Conservation (phyloP, 92 coral and sea anemone species). For the Blastomussa wellsi region DNA sequence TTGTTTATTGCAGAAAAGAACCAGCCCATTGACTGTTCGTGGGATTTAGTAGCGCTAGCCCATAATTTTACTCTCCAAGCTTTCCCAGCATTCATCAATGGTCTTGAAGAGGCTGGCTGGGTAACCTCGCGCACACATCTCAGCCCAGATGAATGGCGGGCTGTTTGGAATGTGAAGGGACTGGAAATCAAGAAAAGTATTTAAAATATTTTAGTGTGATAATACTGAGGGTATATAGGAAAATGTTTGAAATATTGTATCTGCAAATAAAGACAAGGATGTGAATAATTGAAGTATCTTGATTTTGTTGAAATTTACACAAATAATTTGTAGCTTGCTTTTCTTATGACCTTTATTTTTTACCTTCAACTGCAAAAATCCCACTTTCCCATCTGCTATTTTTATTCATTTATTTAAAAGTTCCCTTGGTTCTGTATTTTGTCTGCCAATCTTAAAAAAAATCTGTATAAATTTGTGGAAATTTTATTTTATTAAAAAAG, state of each 20-base stretch:
- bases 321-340: neutral
- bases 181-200: slow-evolving; percentile 73
- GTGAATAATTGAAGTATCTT: neutral
- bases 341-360: neutral
- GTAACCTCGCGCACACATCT: slow-evolving; percentile 90
- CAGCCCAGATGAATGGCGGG: slow-evolving; percentile 96
- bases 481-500: too few relatives aligned
- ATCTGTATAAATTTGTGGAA: too few relatives aligned
- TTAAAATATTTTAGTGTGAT: slow-evolving; percentile 4
- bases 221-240: too few relatives aligned
- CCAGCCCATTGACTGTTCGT: slow-evolving; percentile 57
- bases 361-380: too few relatives aligned
- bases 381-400: too few relatives aligned
- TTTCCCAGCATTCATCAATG: slow-evolving; percentile 76
- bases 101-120: slow-evolving; percentile 93
- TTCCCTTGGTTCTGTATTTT: too few relatives aligned
- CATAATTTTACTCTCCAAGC: slow-evolving; percentile 91
- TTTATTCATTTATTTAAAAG: too few relatives aligned
- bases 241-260: neutral
- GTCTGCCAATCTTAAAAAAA: too few relatives aligned
- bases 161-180: slow-evolving; percentile 81
- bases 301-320: neutral
- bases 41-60: slow-evolving; percentile 94
- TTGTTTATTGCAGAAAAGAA: slow-evolving; percentile 48
- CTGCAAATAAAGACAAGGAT: neutral